Conservation (phyloP, 2,888 invertebrate genomes). For the Amphipoea oculea region DNA sequence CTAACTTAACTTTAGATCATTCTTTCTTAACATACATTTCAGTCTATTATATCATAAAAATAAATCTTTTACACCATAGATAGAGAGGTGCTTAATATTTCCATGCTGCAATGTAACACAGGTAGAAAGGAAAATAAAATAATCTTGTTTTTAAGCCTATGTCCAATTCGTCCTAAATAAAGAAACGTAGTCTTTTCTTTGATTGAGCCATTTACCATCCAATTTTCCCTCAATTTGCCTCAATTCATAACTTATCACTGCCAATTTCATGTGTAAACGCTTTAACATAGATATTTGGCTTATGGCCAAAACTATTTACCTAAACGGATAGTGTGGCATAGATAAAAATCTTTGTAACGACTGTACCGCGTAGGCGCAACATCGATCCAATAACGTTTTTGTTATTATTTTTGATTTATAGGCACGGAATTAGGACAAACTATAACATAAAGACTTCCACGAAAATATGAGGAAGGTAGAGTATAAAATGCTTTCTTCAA, state of each 20-base stretch:
- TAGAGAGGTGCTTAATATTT: too few relatives aligned
- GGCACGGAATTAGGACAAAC: constrained; percentile 46
- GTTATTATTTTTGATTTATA: constrained; percentile 55
- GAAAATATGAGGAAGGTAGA: constrained; percentile 27
- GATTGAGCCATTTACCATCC: not conserved
- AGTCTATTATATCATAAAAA: not conserved
- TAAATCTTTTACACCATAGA: not conserved
- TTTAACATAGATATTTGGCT: constrained; percentile 50
- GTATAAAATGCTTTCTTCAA: constrained; percentile 20
- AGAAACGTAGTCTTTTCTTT: not conserved
- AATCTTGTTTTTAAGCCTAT: not conserved
- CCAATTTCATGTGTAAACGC: constrained; percentile 20
- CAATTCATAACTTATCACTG: constrained; percentile 7
- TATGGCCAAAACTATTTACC: constrained; percentile 56
- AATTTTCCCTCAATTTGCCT: not conserved
- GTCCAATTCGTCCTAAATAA: not conserved
- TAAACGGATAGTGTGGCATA: constrained; percentile 53
- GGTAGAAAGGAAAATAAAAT: not conserved
- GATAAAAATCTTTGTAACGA: constrained; percentile 61
- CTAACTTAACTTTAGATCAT: too few relatives aligned
- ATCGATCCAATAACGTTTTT: constrained; percentile 43
- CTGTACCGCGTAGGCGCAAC: constrained; percentile 47
- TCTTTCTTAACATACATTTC: not conserved
- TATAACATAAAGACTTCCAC: constrained; percentile 22
- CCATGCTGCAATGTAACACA: not conserved